Evolutionary conservation across 2,797 vertebrate species (phyloP), one percentile per base, ranked within the genome.

Genomic region (Chloroceryle amazona): DNA sequence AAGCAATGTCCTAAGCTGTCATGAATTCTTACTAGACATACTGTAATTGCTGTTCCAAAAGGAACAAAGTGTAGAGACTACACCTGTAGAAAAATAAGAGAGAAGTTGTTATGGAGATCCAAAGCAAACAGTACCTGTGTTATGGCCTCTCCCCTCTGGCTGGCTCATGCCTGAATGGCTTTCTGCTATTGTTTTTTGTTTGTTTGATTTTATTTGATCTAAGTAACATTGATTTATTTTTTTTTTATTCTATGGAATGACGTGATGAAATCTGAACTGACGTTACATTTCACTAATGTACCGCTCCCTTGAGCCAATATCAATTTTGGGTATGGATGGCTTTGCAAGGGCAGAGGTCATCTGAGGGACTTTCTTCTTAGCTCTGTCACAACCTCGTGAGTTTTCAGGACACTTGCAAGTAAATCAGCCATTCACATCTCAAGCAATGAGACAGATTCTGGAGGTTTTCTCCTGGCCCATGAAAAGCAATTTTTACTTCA

Each of bases 211-310:
- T 13, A 73, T 97, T 95, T 90, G 4, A 94, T 94, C 26, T 57
- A 29, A 95, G 90, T 54, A 95, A 90, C 18, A 97, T 72, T 83
- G 93, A 96, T 89, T 75, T 54, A 20, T 11, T 6, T 26, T 51
- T 51, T 28, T 29, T 87, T 74, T 54, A 37, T 65, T 84, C 83
- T 49, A 84, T 76, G 61, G 79, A 75, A 41, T 46, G 61, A 72
- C 4, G 8, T 93, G 93, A 81, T 90, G 75, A 81, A 92, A 96
- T 78, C 80, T 66, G 87, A 96, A 82, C 83, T 93, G 94, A 96
- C 2, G 15, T 86, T 96, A 79, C 81, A 75, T 89, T 96, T 82
- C 44, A 66, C 94, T 97, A 95, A 97, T 91, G 97, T 54, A 87
- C 62, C 57, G 66, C 37, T 90, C 82, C 79, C 92, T 66, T 71